These are phyloP conservation scores for Epinotia brunnichana DNA, from an alignment of 2,888 invertebrate genomes.

Conservation along the genomic window DNA sequence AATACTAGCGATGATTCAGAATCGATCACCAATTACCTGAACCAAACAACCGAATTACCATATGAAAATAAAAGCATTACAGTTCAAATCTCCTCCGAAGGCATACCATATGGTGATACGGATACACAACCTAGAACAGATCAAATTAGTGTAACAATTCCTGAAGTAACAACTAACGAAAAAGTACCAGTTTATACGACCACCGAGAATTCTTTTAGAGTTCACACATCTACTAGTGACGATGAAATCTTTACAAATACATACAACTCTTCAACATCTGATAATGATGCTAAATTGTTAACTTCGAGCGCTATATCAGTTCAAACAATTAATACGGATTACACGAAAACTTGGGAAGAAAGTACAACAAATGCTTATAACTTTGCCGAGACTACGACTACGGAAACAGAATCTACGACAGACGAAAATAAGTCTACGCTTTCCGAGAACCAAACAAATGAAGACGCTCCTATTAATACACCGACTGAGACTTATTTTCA, in stretches of 20 bases:
- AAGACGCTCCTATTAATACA: not conserved
- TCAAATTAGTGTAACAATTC: not conserved
- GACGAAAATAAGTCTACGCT: not conserved
- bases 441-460: not conserved
- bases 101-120: not conserved
- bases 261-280: not conserved
- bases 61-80: not conserved
- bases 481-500: not conserved
- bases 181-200: not conserved
- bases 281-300: conserved; percentile 1
- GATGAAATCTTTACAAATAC: not conserved
- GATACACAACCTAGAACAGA: not conserved
- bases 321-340: not conserved
- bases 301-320: conserved; percentile 8
- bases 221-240: not conserved
- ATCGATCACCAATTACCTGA: not conserved
- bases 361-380: conserved; percentile 1
- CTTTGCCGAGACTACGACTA: conserved; percentile 21
- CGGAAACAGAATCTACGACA: conserved; percentile 34
- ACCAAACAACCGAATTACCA: conserved; percentile 3
- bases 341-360: conserved; percentile 6
- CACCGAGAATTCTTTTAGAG: conserved; percentile 6
- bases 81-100: not conserved
- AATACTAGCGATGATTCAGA: not conserved
- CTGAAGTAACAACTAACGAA: not conserved